A percentile compares a stretch with the other conserved stretches of the same genome.
Conservation (phyloP, 1,140 invertebrate species). For the Aethina tumida region DNA sequence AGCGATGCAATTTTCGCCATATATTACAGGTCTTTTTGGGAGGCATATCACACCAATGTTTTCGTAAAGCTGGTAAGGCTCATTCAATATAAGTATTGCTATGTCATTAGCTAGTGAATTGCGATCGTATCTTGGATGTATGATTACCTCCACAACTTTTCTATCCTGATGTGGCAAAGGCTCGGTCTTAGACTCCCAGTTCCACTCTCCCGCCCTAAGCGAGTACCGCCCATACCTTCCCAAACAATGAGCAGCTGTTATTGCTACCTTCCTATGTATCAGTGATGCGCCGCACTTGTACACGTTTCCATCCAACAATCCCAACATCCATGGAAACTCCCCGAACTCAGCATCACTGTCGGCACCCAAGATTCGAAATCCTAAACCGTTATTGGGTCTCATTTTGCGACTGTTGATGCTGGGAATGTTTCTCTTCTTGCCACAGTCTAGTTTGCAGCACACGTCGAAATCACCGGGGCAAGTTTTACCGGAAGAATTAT, state of each 20-base stretch:
- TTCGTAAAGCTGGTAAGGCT: conserved; percentile 41
- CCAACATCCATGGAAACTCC: conserved; percentile 33
- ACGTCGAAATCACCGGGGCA: conserved; percentile 28
- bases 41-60: conserved; percentile 44
- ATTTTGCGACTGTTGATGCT: conserved; percentile 6
- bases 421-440: conserved; percentile 11
- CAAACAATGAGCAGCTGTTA: conserved; percentile 33
- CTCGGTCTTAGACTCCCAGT: conserved; percentile 40
- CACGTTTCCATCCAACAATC: conserved; percentile 18
- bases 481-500: too few species aligned
- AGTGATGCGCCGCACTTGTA: conserved; percentile 31
- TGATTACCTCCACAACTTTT: conserved; percentile 17
- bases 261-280: conserved; percentile 30
- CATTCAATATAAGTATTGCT: conserved; percentile 52
- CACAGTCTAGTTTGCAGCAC: conserved; percentile 31
- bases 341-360: conserved; percentile 22
- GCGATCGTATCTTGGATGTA: conserved; percentile 25
- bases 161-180: conserved; percentile 38
- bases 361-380: conserved; percentile 12
- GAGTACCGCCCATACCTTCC: conserved; percentile 22
- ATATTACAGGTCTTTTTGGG: too few species aligned
- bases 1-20: conserved; percentile 41
- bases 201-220: conserved; percentile 45
- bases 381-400: conserved; percentile 1
- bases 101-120: conserved; percentile 55